Evolutionary conservation across 2,113 vertebrate genomes (phyloP), one percentile per base, ranked within the genome.

Genomic region (Oostethus manadensis): DNA sequence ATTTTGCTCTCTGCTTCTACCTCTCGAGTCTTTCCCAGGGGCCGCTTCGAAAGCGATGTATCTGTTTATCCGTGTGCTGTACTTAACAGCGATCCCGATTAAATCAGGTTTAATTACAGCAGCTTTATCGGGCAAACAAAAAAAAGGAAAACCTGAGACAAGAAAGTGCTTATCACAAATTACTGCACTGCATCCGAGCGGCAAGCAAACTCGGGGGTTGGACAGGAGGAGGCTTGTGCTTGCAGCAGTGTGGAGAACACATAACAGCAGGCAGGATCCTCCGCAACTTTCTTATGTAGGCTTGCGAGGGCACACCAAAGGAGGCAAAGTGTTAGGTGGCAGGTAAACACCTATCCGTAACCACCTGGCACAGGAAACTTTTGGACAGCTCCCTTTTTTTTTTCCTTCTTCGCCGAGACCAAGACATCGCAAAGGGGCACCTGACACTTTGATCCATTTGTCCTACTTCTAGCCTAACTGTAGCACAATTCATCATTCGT

Each of bases 361-460:
- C 68, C 78, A 76, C 81, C 74, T 68, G 78, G 76, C 62, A 78
- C 76, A 50, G 55, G 78, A 84, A 85, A 87, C 82, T 83, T 90
- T 77, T 53, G 74, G 83, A 87, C 84, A 85, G 82, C 78, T 74
- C 71, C n/a, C 73, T 87, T 83, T 82, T 83, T 85, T 82, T 79
- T 74, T 79, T 66, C 72, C 61, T 83, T 84, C 80, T 84, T 85
- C 79, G 62, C 67, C 70, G 84, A 84, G 76, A 84, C 81, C 79
- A 61, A 76, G 81, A 79, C 84, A 84, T 89, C 84, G 88, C 87
- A 87, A 40, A 70, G 85, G 90, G 87, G 88, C 88, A 83, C 82
- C 88, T 89, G 89, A 83, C 89, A 91, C 84, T 90, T 90, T 89
- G 89, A 90, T 91, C 87, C 88, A 89, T 89, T 89, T 83, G 89